Evolutionary conservation across 1,140 invertebrate species (phyloP), one percentile per base, ranked within the genome.

Genomic region (Myzus persicae): DNA sequence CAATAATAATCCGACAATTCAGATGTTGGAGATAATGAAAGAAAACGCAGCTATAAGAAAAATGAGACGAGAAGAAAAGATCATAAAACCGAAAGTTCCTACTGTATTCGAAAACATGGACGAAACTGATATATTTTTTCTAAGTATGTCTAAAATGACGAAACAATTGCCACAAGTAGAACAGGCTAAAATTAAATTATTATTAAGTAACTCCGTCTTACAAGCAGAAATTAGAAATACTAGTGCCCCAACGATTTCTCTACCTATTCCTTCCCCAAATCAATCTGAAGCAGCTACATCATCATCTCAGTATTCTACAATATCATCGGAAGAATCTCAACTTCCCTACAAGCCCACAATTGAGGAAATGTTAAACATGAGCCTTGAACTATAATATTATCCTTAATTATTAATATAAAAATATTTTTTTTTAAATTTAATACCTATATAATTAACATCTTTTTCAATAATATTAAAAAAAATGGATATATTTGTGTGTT

Each of bases 51-150:
- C 81, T 84, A 36, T 40, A 84, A 84, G 81, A 84, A 40, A 81
- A 42, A 84, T 84, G 38, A 84, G 42, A 84, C 81, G 26, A 8
- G 81, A 84, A 84, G 81, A 84, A 22, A 84, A 84, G 81, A 84
- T 40, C 38, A 84, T 84, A 40, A 40, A 40, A 84, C 36, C 22
- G 20, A 84, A 84, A 20, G 24, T 84, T 84, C 81, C 24, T 84
- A 84, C 38, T 84, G 11, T 84, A 84, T 84, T 84, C 6, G 81
- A 42, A 84, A 40, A 84, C 81, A 84, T 40, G 18, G 38, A 84
- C 81, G 81, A 84, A 84, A 84, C 81, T 42, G 81, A 84, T 84
- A 84, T 40, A 81, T 84, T 84, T 84, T 84, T 84, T 84, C 38
- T 42, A 84, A 42, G 20, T 40, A 84, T 84, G 38, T 84, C 81